Evolutionary conservation across 2,113 vertebrate species (phyloP).

Genomic region (Crotalus tigris): DNA sequence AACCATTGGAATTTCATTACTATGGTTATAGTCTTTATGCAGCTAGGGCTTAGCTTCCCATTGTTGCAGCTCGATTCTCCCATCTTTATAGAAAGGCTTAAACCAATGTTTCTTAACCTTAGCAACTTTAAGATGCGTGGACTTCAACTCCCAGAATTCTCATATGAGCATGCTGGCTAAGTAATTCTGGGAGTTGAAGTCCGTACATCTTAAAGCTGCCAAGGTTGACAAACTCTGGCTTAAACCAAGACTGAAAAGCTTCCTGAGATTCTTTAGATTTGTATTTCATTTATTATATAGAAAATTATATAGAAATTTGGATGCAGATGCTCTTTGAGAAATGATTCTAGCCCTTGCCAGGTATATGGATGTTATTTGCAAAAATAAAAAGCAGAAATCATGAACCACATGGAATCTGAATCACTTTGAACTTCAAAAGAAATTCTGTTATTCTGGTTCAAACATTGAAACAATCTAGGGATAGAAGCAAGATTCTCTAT

Average conservation of each 20-base stretch:
- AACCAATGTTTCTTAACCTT: too few relatives aligned
- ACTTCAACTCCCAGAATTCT: too few relatives aligned
- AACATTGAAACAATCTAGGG: not conserved
- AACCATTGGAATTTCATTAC: conserved; percentile 42
- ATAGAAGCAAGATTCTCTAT: not conserved
- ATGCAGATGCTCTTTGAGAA: conserved; percentile 14
- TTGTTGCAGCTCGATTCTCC: conserved; percentile 46
- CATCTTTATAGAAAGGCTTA: conserved; percentile 54
- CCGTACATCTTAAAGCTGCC: too few relatives aligned
- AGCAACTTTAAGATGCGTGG: too few relatives aligned
- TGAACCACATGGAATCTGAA: conserved; percentile 23
- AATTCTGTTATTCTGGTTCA: not conserved
- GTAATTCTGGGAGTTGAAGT: too few relatives aligned
- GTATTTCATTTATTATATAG: not conserved
- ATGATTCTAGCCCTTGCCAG: conserved; percentile 23
- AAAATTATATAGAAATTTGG: conserved; percentile 36
- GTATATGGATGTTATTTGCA: conserved; percentile 18
- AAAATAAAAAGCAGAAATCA: conserved; percentile 29
- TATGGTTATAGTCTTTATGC: conserved; percentile 58
- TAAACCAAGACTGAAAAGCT: conserved; percentile 41
- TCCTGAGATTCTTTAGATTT: conserved; percentile 34
- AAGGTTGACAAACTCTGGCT: conserved; percentile 27
- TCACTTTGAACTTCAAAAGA: conserved; percentile 22
- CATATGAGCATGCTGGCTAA: too few relatives aligned
- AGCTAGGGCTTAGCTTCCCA: conserved; percentile 50